Percentiles rank a stretch among this genome's conserved stretches.
phyloP scores from a whole-genome alignment of 2,888 invertebrate genomes.

The Ophion slaviceki region DNA sequence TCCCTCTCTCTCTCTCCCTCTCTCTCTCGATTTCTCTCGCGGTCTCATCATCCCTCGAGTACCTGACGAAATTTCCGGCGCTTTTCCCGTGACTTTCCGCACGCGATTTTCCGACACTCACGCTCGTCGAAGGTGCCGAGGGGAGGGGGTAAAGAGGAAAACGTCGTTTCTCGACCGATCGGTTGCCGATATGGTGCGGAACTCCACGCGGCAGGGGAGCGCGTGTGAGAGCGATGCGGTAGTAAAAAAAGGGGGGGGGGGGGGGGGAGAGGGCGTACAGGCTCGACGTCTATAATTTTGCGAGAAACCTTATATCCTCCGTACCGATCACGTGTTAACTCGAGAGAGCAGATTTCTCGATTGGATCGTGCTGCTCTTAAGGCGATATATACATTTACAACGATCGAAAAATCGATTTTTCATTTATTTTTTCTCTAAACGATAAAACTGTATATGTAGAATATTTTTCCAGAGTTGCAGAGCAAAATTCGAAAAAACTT shows the following conservation, averaged over 20 bases:
- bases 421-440: too few species aligned
- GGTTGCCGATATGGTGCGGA: background rate
- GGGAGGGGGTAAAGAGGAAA: background rate
- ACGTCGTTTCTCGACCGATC: slow-evolving; percentile 12
- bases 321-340: slow-evolving; percentile 21
- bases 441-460: too few species aligned
- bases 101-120: background rate
- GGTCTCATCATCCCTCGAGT: slow-evolving; percentile 8
- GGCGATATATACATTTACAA: too few species aligned
- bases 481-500: too few species aligned
- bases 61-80: slow-evolving; percentile 18
- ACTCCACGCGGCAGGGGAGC: background rate
- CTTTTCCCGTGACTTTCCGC: background rate
- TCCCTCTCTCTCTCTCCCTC: background rate
- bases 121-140: background rate
- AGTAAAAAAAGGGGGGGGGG: background rate
- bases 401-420: too few species aligned
- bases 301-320: slow-evolving; percentile 31
- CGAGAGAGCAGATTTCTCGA: background rate
- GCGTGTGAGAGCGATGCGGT: background rate
- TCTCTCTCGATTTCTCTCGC: background rate
- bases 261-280: background rate
- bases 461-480: too few species aligned
- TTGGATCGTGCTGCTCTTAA: too few species aligned
- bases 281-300: slow-evolving; percentile 26